These are phyloP conservation scores for Shinisaurus crocodilurus DNA, from an alignment of 2,113 vertebrate species.

Conservation along the genomic window DNA sequence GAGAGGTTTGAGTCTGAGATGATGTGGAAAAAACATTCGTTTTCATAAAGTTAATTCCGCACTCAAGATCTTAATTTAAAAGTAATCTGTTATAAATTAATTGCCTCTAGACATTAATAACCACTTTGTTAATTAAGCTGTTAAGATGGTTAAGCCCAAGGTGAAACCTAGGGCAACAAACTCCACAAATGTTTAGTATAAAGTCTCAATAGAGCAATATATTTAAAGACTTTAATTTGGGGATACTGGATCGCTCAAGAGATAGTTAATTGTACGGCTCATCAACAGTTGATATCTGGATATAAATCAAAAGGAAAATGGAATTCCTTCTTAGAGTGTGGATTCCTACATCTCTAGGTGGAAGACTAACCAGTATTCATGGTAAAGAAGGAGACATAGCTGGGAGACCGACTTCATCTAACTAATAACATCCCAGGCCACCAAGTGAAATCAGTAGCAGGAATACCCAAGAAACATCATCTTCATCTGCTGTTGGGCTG, in stretches of 20 bases:
- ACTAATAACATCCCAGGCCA: not conserved
- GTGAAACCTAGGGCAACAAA: conserved; percentile 67
- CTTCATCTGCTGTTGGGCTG: not conserved
- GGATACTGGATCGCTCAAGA: conserved; percentile 29
- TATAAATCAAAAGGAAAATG: conserved; percentile 34
- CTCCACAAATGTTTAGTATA: conserved; percentile 36
- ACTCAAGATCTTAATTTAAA: conserved; percentile 57
- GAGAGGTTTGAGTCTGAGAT: conserved; percentile 34
- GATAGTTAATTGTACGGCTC: conserved; percentile 49
- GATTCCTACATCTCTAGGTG: too few relatives aligned
- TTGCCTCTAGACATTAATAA: conserved; percentile 68
- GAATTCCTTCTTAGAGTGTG: not conserved
- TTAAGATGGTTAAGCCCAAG: conserved; percentile 70
- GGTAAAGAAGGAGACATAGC: not conserved
- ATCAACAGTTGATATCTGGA: conserved; percentile 34
- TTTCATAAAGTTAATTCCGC: conserved; percentile 46
- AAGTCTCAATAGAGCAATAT: conserved; percentile 41
- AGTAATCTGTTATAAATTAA: conserved; percentile 71
- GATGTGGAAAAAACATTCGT: conserved; percentile 28
- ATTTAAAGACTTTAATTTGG: conserved; percentile 27
- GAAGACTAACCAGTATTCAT: not conserved
- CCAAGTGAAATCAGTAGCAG: not conserved
- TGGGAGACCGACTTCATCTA: not conserved
- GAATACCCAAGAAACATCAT: not conserved
- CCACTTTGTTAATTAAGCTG: conserved; percentile 68